phyloP scores from a whole-genome alignment of 2,797 vertebrate genomes.

The Phalloptychus januarius region DNA sequence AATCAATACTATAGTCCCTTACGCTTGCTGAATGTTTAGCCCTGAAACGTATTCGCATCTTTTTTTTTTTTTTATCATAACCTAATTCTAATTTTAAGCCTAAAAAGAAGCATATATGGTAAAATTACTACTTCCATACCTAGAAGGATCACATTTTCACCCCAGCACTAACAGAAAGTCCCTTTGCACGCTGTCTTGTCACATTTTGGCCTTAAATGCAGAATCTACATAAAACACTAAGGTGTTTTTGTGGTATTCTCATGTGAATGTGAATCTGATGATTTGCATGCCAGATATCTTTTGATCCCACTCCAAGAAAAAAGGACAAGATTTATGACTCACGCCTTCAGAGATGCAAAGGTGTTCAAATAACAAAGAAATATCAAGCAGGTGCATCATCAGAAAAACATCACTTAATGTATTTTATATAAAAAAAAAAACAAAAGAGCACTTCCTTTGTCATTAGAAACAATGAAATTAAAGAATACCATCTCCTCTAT shows the following conservation, averaged over 20 bases:
- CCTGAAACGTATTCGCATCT: background rate
- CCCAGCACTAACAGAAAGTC: background rate
- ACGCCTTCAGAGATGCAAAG: constrained; percentile 12
- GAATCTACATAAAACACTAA: background rate
- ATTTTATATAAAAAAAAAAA: background rate
- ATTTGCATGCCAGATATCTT: background rate
- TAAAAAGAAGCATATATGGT: background rate
- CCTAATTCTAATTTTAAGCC: background rate
- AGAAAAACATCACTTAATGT: constrained; percentile 14
- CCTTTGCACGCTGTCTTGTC: background rate
- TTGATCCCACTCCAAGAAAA: constrained; percentile 1
- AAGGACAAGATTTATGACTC: background rate
- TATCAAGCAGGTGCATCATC: background rate
- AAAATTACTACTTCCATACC: background rate
- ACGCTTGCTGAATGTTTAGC: background rate
- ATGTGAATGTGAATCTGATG: constrained; percentile 2
- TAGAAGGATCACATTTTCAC: background rate
- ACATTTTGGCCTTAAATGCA: background rate
- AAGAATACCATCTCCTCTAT: background rate
- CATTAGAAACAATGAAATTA: constrained; percentile 5
- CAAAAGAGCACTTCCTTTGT: background rate
- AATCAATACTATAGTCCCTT: background rate
- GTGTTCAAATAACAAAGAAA: constrained; percentile 4
- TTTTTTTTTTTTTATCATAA: background rate
- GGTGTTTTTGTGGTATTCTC: background rate